A percentile compares a stretch with the other conserved stretches of the same genome.
Conservation (phyloP, 2,797 vertebrate species). For the Poecilia wingei region DNA sequence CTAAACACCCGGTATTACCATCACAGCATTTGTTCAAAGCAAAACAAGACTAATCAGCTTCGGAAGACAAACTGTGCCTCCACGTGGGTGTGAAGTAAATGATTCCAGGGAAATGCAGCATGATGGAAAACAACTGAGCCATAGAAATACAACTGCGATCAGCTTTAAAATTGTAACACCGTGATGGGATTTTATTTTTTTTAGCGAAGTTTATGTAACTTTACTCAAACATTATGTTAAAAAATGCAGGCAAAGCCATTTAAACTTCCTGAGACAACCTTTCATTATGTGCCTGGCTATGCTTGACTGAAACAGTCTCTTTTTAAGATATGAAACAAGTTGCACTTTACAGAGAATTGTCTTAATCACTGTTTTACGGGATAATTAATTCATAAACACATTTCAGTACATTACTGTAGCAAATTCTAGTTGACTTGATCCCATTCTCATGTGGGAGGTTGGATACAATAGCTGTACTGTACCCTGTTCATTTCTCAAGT, state of each 20-base stretch:
- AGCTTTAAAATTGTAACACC: not conserved
- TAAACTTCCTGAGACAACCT: not conserved
- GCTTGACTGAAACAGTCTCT: not conserved
- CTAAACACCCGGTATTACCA: not conserved
- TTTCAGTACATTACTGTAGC: not conserved
- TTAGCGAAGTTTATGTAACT: not conserved
- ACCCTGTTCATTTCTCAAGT: conserved; percentile 1
- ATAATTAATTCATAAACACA: not conserved
- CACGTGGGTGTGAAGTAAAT: not conserved
- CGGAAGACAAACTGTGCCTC: not conserved
- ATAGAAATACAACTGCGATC: not conserved
- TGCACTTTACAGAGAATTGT: not conserved
- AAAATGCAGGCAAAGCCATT: not conserved
- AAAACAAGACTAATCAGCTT: not conserved
- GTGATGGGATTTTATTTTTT: not conserved
- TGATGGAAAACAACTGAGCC: not conserved
- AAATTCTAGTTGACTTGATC: not conserved
- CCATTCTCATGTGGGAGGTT: not conserved
- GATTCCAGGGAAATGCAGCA: not conserved
- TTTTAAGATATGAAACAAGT: not conserved
- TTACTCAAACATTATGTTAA: not conserved
- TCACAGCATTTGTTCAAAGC: not conserved
- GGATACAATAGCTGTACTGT: not conserved
- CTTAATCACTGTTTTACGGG: not conserved
- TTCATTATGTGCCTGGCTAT: not conserved